These are phyloP conservation scores for Scytalopus superciliaris DNA, from an alignment of 2,113 vertebrate species.

Conservation along the genomic window DNA sequence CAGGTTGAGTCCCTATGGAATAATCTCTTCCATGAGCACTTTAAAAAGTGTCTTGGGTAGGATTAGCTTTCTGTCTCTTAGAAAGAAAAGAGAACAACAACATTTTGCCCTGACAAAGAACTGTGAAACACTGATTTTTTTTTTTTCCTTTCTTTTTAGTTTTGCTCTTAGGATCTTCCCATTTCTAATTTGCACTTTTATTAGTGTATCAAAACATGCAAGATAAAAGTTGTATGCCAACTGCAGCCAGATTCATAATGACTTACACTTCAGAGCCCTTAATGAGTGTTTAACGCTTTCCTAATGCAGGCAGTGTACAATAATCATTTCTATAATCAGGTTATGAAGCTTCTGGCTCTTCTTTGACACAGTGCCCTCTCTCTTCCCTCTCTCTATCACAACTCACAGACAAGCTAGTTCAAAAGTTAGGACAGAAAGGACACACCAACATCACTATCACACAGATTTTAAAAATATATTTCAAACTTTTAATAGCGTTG, in stretches of 20 bases:
- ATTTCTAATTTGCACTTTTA: not conserved
- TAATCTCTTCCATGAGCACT: not conserved
- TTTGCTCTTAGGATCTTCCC: not conserved
- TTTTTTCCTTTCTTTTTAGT: not conserved
- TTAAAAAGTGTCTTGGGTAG: not conserved
- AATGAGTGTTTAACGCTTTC: slow-evolving; percentile 55
- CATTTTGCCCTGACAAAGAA: not conserved
- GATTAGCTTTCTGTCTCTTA: not conserved
- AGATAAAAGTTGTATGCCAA: not conserved
- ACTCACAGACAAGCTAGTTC: not conserved
- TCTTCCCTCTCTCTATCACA: not conserved
- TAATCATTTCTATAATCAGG: not conserved
- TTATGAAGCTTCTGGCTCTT: slow-evolving; percentile 42
- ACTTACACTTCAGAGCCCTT: slow-evolving; percentile 64
- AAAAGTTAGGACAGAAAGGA: not conserved
- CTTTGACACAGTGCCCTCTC: not conserved
- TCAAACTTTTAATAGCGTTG: not conserved
- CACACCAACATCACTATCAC: not conserved
- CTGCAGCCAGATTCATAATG: slow-evolving; percentile 17
- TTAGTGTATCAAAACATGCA: not conserved
- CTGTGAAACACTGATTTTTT: not conserved
- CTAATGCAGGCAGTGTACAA: slow-evolving; percentile 51
- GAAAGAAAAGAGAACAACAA: not conserved
- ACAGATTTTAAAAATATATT: not conserved
- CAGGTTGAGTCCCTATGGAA: not conserved